Evolutionary conservation across 2,888 invertebrate genomes (phyloP).

Genomic region (Vannuccia rotundouncinata): DNA sequence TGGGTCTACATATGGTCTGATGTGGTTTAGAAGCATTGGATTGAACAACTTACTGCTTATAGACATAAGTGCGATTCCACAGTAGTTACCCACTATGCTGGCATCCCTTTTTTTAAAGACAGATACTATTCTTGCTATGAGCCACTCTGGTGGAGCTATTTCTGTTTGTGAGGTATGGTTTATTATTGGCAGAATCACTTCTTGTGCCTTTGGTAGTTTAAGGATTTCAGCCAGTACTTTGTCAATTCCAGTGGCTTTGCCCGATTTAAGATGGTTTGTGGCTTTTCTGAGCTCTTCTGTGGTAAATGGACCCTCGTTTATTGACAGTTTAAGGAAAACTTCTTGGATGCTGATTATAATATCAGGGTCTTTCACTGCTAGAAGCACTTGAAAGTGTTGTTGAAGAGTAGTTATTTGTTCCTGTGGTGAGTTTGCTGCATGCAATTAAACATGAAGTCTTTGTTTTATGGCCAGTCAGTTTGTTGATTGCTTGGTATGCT

Average conservation of each 20-base stretch:
- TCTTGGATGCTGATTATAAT: conserved; percentile 18
- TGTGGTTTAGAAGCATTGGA: conserved; percentile 13
- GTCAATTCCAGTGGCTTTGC: conserved; percentile 24
- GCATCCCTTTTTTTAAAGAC: conserved; percentile 17
- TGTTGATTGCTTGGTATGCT: conserved; percentile 22
- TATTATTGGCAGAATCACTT: conserved; percentile 19
- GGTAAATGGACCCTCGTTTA: conserved; percentile 22
- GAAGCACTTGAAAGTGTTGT: conserved; percentile 26
- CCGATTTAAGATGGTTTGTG: conserved; percentile 21
- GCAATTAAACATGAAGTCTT: conserved; percentile 24
- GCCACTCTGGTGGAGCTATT: conserved; percentile 10
- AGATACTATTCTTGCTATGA: conserved; percentile 21
- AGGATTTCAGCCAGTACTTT: conserved; percentile 18
- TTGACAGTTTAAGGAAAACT: conserved; percentile 17
- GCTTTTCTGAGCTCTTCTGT: conserved; percentile 26
- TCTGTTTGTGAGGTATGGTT: conserved; percentile 14
- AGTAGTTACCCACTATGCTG: conserved; percentile 17
- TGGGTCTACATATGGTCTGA: conserved; percentile 23
- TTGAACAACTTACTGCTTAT: conserved; percentile 20
- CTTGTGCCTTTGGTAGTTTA: conserved; percentile 14
- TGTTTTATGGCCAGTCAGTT: conserved; percentile 24
- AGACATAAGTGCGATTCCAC: conserved; percentile 21
- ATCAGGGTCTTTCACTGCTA: conserved; percentile 24
- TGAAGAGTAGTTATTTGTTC: conserved; percentile 13
- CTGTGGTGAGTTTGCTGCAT: conserved; percentile 23